A percentile compares a stretch with the other conserved stretches of the same genome.
Evolutionary conservation across 2,888 invertebrate species (phyloP).

Genomic region (Dexiosoma caninum): DNA sequence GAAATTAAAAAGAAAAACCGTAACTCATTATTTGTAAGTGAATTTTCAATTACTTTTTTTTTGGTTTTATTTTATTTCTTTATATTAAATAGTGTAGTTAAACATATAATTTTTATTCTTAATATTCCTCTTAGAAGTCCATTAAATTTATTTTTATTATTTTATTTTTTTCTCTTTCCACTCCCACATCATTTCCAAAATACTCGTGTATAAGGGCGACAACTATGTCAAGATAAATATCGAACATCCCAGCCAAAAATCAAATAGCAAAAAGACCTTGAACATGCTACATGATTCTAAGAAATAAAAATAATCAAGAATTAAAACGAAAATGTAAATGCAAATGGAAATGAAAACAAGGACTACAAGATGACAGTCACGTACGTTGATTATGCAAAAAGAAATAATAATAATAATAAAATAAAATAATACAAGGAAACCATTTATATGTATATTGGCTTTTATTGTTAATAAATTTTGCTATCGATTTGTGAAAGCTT

Average conservation of each 20-base stretch:
- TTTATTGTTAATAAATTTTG: conserved; percentile 55
- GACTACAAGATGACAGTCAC: conserved; percentile 54
- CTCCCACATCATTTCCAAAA: background rate
- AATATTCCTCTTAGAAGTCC: conserved; percentile 1
- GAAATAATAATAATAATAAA: too few species aligned
- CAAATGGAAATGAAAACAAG: conserved; percentile 33
- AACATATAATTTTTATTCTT: too few species aligned
- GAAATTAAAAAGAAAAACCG: too few species aligned
- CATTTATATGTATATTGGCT: conserved; percentile 55
- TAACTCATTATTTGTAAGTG: too few species aligned
- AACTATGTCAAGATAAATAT: conserved; percentile 9
- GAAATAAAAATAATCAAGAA: background rate
- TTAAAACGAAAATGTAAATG: conserved; percentile 18
- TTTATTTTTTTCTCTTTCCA: background rate
- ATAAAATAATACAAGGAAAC: conserved; percentile 47
- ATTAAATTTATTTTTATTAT: conserved; percentile 14
- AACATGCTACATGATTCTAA: conserved; percentile 38
- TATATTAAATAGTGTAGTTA: too few species aligned
- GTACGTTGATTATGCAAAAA: conserved; percentile 56
- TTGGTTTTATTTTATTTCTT: too few species aligned
- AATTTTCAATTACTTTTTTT: too few species aligned
- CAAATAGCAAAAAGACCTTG: conserved; percentile 35
- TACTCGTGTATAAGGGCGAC: conserved; percentile 14
- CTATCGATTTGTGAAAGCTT: conserved; percentile 40
- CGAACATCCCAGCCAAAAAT: background rate